These are phyloP conservation scores for Lutraria rhynchaena DNA, from an alignment of 1,140 invertebrate genomes.

Conservation along the genomic window DNA sequence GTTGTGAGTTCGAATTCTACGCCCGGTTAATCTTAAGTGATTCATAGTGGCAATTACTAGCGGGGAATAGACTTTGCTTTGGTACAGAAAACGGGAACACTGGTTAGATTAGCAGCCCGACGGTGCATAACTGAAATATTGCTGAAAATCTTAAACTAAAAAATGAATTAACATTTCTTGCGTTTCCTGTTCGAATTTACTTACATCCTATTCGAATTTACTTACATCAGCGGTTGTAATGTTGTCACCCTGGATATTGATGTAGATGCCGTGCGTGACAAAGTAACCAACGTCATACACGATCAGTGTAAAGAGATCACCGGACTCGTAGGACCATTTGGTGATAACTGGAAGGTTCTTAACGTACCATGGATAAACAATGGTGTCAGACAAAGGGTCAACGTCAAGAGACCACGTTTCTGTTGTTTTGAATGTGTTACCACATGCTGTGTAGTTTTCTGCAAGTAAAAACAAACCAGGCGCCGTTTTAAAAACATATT, in stretches of 20 bases:
- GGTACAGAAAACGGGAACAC: no score
- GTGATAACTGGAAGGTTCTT: background rate
- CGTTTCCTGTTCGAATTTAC: no score
- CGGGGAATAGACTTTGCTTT: no score
- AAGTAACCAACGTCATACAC: conserved; percentile 63
- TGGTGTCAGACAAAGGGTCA: conserved; percentile 55
- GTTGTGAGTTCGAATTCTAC: no score
- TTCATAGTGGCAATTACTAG: no score
- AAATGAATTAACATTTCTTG: no score
- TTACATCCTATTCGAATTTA: no score
- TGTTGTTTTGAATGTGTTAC: conserved; percentile 23
- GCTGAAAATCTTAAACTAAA: no score
- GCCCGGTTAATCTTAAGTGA: no score
- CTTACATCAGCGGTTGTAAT: conserved; percentile 57
- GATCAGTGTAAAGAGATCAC: conserved; percentile 54
- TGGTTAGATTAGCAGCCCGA: no score
- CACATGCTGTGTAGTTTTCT: conserved; percentile 63
- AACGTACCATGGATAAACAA: conserved; percentile 58
- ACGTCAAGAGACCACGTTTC: conserved; percentile 34
- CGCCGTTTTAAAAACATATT: no score
- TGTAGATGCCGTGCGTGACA: conserved; percentile 46
- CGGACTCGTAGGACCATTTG: conserved; percentile 39
- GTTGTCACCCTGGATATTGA: conserved; percentile 62
- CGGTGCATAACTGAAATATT: no score
- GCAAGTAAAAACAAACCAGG: conserved; percentile 17